Conservation (phyloP, 2,888 invertebrate species). For the Timandra comae region DNA sequence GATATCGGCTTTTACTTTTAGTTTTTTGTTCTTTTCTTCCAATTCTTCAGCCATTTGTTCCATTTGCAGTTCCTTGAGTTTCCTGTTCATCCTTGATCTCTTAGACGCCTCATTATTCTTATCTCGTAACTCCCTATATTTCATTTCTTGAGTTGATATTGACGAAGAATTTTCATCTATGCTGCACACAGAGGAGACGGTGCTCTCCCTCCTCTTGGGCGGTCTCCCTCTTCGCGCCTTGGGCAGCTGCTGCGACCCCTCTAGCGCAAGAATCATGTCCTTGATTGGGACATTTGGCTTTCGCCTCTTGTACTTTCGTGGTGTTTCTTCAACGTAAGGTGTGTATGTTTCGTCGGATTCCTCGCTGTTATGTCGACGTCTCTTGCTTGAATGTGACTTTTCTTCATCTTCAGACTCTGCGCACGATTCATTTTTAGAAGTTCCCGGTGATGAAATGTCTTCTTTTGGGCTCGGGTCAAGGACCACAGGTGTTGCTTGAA, state of each 20-base stretch:
- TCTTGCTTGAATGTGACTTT: conserved; percentile 36
- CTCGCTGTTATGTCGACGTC: conserved; percentile 50
- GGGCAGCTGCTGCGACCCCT: conserved; percentile 53
- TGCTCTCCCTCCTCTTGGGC: conserved; percentile 69
- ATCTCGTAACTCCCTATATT: conserved; percentile 82
- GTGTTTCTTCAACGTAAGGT: conserved; percentile 47
- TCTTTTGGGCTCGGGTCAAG: conserved; percentile 34
- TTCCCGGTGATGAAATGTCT: conserved; percentile 52
- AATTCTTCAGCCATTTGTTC: conserved; percentile 70
- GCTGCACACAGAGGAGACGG: conserved; percentile 61
- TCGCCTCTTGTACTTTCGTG: conserved; percentile 50
- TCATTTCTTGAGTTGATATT: conserved; percentile 60
- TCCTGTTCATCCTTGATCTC: conserved; percentile 83
- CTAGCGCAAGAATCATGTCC: conserved; percentile 60
- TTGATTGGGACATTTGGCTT: conserved; percentile 59
- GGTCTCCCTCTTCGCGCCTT: conserved; percentile 73
- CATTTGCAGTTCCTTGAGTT: conserved; percentile 76
- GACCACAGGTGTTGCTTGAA: conserved; percentile 19
- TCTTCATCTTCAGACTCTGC: conserved; percentile 60
- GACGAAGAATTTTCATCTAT: conserved; percentile 58
- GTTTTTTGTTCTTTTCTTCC: conserved; percentile 78
- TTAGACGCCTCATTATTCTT: conserved; percentile 89
- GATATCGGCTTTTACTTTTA: conserved; percentile 80
- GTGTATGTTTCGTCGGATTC: conserved; percentile 67
- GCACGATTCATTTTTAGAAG: conserved; percentile 62